A percentile compares a stretch with the other conserved stretches of the same genome.
phyloP scores from a whole-genome alignment of 2,113 vertebrate species.

The Columba janthina region DNA sequence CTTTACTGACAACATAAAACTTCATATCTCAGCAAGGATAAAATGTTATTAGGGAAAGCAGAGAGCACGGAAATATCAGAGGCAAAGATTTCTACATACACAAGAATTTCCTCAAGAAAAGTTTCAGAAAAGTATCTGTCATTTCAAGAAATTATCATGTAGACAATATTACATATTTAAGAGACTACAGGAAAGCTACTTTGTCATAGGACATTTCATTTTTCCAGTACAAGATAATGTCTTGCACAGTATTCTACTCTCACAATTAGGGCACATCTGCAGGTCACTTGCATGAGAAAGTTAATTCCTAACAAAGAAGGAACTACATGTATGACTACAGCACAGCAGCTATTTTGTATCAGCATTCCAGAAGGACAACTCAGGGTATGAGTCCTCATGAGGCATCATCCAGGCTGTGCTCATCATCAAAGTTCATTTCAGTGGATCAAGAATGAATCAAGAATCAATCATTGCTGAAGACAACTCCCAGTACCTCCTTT shows the following conservation, averaged over 20 bases:
- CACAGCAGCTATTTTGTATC: too few species aligned
- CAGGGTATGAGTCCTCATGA: neutral
- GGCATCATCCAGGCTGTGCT: neutral
- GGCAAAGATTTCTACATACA: neutral
- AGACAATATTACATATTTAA: neutral
- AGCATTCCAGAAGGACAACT: neutral
- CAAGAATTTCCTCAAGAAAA: neutral
- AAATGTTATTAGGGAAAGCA: neutral
- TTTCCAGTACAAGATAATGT: neutral
- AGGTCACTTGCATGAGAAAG: neutral
- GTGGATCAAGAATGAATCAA: neutral
- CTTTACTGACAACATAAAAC: neutral
- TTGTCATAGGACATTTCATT: fast-evolving
- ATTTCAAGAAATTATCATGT: neutral
- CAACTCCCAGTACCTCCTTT: neutral
- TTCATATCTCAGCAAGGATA: neutral
- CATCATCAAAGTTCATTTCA: neutral
- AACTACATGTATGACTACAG: neutral
- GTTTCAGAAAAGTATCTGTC: neutral
- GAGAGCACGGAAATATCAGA: neutral
- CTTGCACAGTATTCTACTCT: neutral
- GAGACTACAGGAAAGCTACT: neutral
- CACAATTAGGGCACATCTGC: neutral
- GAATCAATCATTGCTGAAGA: neutral
- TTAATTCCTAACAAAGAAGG: neutral